These are phyloP conservation scores for Sapajus apella DNA, from an alignment of 2,113 vertebrate species.

Conservation along the genomic window DNA sequence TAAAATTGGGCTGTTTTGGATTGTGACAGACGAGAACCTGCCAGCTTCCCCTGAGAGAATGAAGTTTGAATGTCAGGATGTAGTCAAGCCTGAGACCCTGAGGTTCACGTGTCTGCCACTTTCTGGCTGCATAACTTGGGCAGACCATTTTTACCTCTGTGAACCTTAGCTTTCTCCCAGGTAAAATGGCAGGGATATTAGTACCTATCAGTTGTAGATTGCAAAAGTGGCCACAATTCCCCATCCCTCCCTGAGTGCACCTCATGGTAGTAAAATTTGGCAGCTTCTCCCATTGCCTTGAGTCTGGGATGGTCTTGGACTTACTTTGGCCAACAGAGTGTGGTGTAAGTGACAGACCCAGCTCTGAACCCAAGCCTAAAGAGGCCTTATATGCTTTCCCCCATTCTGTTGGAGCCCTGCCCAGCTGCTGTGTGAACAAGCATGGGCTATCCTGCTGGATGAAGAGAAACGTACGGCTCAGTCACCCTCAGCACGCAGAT, in stretches of 20 bases:
- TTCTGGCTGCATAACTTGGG: background rate
- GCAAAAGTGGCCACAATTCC: background rate
- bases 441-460: background rate
- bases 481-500: slow-evolving; percentile 26
- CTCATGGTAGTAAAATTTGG: background rate
- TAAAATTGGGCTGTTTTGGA: background rate
- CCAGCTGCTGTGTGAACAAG: slow-evolving; percentile 55
- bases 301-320: background rate
- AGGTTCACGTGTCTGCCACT: slow-evolving; percentile 28
- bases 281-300: background rate
- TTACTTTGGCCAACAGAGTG: background rate
- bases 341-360: background rate
- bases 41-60: background rate
- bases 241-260: background rate
- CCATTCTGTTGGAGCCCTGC: slow-evolving; percentile 49
- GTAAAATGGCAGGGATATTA: background rate
- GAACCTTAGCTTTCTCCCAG: background rate
- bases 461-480: slow-evolving; percentile 49
- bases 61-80: background rate
- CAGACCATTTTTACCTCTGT: background rate
- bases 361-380: background rate
- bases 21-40: background rate
- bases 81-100: background rate
- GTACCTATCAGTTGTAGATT: background rate
- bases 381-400: background rate